Base-by-base conservation (phyloP, 2,113 vertebrate species). In the Dolichallabes microphthalmus region DNA sequence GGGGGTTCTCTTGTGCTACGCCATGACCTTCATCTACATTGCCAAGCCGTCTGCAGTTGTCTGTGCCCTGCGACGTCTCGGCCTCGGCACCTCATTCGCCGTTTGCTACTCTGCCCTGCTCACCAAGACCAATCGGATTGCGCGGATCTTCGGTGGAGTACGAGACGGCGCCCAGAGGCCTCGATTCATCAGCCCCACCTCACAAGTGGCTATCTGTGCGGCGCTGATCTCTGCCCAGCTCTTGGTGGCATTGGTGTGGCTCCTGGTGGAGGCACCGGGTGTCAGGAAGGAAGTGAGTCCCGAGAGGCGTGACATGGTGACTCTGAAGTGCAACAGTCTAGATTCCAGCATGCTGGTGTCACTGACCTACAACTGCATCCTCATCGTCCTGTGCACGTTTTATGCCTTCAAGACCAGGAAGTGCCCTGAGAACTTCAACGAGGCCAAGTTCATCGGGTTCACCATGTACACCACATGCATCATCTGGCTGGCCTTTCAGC, bases 381-480 rank as follows among this genome's bases (percentile, higher is more conserved):
- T 99, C 90, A 98, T 99, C 0, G 94, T 98, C 30, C 96, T 99
- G 87, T 99, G 98, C 95, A 99, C 98, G 2, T 95, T 99, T 90
- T 99, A 99, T 0, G 98, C 98, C 90, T 99, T 99, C 93, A 99
- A 99, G 96, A 99, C 98, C 64, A 94, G 98, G 85, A 99, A 99
- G 94, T 99, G 98, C 88, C 98, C 98, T 0, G 98, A 99, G 90
- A 99, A 99, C 93, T 99, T 99, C 94, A 99, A 99, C 0, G 98
- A 99, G 93, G 98, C 98, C 92, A 99, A 99, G 92, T 99, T 99
- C 93, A 99, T 99, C 0, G 98, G 98, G 39, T 99, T 99, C 91
- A 99, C 98, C 92, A 99, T 99, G 98, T 99, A 99, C 90, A 99
- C 98, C 2, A 99, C 98, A 69, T 99, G 98, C 94, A 99, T 99